These are phyloP conservation scores for Ormyrus pomaceus DNA, from an alignment of 2,888 invertebrate genomes.

Conservation along the genomic window DNA sequence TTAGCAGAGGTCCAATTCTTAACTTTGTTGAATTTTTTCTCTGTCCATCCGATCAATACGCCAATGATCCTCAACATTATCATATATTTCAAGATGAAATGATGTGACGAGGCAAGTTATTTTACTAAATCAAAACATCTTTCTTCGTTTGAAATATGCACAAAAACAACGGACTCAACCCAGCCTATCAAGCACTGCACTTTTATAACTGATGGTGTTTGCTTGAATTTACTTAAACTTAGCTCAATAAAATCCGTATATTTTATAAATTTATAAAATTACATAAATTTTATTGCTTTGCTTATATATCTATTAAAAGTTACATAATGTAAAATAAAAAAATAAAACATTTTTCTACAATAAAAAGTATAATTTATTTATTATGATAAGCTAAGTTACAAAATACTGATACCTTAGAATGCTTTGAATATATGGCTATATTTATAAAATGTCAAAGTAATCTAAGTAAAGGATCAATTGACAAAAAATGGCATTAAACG, in stretches of 20 bases:
- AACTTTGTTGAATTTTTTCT: constrained; percentile 95
- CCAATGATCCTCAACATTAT: constrained; percentile 80
- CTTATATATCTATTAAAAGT: constrained; percentile 23
- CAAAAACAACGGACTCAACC: background rate
- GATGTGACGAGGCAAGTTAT: constrained; percentile 60
- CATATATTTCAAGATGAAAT: constrained; percentile 82
- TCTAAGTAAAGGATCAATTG: background rate
- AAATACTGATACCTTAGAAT: constrained; percentile 43
- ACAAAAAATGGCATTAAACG: too few species aligned
- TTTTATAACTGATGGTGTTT: constrained; percentile 15
- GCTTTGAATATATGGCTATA: background rate
- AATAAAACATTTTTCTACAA: constrained; percentile 49
- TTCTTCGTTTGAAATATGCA: constrained; percentile 5
- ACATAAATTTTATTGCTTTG: constrained; percentile 20
- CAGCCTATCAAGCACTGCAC: constrained; percentile 27
- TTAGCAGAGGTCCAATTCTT: constrained; percentile 90
- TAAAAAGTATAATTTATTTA: constrained; percentile 50
- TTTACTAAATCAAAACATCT: constrained; percentile 12
- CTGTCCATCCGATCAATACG: constrained; percentile 87
- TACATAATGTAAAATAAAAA: constrained; percentile 25
- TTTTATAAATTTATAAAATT: constrained; percentile 53
- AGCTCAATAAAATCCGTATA: constrained; percentile 27
- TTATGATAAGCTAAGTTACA: constrained; percentile 28
- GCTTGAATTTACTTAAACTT: background rate
- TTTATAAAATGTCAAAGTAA: background rate